These are phyloP conservation scores for Abrostola tripartita DNA, from an alignment of 2,888 invertebrate species.

Conservation along the genomic window DNA sequence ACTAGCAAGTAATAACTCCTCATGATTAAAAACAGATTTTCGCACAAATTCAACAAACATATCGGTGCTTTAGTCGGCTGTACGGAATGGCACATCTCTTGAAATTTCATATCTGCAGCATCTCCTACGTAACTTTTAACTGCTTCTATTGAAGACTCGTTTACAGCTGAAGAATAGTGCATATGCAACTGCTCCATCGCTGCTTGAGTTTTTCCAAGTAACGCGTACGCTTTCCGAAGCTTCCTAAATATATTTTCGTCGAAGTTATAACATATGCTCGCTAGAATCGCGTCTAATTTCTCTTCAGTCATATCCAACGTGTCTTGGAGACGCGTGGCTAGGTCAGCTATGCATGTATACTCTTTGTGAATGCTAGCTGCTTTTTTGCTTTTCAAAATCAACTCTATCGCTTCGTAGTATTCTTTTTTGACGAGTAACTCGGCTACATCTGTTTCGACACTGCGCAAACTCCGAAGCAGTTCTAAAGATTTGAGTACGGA, in stretches of 20 bases:
- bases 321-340: conserved; percentile 95
- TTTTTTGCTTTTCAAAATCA: conserved; percentile 95
- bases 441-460: conserved; percentile 95
- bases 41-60: conserved; percentile 95
- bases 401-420: conserved; percentile 96
- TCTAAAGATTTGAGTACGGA: conserved; percentile 93
- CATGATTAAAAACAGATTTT: conserved; percentile 94
- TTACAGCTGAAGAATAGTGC: conserved; percentile 97
- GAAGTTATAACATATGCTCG: conserved; percentile 92
- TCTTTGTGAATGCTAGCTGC: conserved; percentile 95
- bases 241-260: conserved; percentile 94
- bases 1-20: conserved; percentile 93
- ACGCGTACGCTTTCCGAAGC: conserved; percentile 95
- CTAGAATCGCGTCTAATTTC: conserved; percentile 95
- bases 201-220: conserved; percentile 96
- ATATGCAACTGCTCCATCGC: conserved; percentile 98
- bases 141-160: conserved; percentile 91
- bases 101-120: conserved; percentile 89
- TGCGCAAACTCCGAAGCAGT: conserved; percentile 87
- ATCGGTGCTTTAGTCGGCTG: conserved; percentile 80
- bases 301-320: conserved; percentile 97
- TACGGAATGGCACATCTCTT: conserved; percentile 92
- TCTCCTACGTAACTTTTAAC: conserved; percentile 85
- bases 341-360: conserved; percentile 96
- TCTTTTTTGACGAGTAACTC: conserved; percentile 94